Evolutionary conservation across 1,140 invertebrate genomes (phyloP).

Genomic region (Meloidogyne chitwoodi): DNA sequence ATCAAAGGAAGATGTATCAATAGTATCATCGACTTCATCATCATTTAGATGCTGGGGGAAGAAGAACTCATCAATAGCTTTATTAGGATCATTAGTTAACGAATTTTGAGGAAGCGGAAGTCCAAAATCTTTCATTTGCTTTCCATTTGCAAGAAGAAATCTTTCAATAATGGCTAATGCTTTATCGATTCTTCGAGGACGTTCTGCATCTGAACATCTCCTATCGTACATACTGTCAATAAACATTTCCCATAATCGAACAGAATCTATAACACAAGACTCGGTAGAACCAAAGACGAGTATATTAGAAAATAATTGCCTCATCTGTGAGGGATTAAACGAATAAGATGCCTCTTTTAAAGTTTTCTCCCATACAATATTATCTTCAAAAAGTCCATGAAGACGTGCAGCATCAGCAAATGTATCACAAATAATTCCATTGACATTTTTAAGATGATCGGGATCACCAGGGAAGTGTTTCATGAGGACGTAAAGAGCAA

Average conservation of each 20-base stretch:
- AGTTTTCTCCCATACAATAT: not conserved
- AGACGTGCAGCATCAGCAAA: not conserved
- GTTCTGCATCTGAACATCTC: not conserved
- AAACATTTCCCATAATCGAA: not conserved
- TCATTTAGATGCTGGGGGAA: not conserved
- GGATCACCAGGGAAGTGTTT: constrained; percentile 2
- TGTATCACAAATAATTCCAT: not conserved
- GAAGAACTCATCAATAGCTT: not conserved
- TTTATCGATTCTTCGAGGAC: not conserved
- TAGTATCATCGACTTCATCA: not conserved
- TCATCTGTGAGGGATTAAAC: not conserved
- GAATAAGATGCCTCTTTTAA: not conserved
- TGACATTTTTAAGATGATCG: not conserved
- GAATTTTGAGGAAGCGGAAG: not conserved
- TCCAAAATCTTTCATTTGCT: not conserved
- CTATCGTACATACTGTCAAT: not conserved
- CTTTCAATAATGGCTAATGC: not conserved
- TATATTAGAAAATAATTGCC: not conserved
- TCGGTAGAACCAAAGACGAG: not conserved
- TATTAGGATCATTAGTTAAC: not conserved
- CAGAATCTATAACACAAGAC: not conserved
- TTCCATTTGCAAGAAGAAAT: not conserved
- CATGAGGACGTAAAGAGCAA: not conserved
- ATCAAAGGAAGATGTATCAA: not conserved
- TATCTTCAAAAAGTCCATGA: not conserved